These are phyloP conservation scores for Syrrhaptes paradoxus DNA, from an alignment of 2,113 vertebrate species.

Conservation along the genomic window DNA sequence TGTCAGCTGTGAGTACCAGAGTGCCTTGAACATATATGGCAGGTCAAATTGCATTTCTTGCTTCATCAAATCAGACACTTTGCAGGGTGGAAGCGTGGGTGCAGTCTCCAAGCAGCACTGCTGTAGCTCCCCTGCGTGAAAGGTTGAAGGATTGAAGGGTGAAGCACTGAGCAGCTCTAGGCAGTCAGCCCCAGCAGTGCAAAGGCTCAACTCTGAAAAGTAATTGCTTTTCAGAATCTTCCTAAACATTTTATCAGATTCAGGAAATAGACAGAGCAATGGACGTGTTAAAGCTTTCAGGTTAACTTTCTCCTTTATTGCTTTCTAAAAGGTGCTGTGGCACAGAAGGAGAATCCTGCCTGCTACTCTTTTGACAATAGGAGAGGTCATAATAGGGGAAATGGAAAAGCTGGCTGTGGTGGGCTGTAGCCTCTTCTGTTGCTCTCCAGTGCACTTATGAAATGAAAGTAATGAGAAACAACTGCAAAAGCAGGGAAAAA, in stretches of 20 bases:
- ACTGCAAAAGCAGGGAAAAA: rapidly evolving
- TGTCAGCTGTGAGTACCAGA: neutral
- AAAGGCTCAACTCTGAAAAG: neutral
- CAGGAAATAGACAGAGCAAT: neutral
- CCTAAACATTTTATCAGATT: neutral
- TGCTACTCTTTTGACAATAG: neutral
- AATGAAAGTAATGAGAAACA: neutral
- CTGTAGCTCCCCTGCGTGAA: neutral
- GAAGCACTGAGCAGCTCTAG: neutral
- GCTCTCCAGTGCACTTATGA: neutral
- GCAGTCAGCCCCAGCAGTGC: neutral
- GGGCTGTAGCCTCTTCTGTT: neutral
- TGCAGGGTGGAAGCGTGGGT: rapidly evolving
- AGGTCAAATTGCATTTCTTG: neutral
- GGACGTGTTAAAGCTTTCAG: neutral
- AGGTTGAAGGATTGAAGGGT: neutral
- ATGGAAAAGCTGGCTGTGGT: neutral
- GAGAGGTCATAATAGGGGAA: neutral
- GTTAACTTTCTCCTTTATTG: neutral
- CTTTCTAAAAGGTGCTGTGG: neutral
- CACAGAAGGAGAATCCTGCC: neutral
- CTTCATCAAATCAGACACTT: rapidly evolving
- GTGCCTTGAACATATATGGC: neutral
- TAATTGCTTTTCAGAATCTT: neutral
- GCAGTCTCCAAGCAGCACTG: neutral